Conservation (phyloP, 2,888 invertebrate genomes). For the Himalopsyche japonica region DNA sequence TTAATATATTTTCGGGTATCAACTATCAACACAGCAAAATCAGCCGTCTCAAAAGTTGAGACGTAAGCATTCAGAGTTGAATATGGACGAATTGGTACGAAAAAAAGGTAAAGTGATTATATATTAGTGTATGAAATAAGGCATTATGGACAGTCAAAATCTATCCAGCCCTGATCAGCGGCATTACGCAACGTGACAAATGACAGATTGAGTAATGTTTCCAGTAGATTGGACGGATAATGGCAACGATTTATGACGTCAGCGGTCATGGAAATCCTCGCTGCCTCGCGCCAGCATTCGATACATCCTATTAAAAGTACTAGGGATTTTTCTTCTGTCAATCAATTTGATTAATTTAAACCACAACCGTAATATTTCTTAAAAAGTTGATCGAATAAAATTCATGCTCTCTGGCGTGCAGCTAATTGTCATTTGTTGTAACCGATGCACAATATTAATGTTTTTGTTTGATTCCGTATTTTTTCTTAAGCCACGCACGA, state of each 20-base stretch:
- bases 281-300: neutral
- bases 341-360: neutral
- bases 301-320: neutral
- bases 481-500: no score
- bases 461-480: no score
- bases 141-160: no score
- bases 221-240: slow-evolving; percentile 7
- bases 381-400: neutral
- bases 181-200: slow-evolving; percentile 23
- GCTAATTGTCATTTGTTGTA: neutral
- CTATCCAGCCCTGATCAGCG: neutral
- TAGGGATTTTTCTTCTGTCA: neutral
- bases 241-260: slow-evolving; percentile 10
- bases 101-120: no score
- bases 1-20: no score
- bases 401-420: neutral
- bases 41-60: no score
- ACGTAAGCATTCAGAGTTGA: no score
- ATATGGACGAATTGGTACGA: no score
- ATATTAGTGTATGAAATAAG: no score
- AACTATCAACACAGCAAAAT: no score
- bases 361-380: neutral
- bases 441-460: no score
- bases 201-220: slow-evolving; percentile 23
- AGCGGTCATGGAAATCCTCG: neutral